Evolutionary conservation across 1,140 invertebrate species (phyloP).

Genomic region (Brachionus rubens): DNA sequence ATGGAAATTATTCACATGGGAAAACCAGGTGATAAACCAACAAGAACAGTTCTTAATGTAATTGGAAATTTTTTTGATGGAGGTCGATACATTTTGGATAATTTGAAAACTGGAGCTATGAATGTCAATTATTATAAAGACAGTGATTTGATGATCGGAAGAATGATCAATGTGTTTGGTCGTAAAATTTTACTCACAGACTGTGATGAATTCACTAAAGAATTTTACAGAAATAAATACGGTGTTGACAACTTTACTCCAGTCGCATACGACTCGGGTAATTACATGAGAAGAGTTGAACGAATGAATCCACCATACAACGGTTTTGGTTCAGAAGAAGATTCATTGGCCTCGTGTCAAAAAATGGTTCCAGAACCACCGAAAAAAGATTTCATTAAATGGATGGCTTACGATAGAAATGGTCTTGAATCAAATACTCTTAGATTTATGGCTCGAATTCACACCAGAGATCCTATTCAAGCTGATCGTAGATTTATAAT

Average conservation of each 20-base stretch:
- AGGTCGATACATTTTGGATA: constrained; percentile 65
- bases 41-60: constrained; percentile 70
- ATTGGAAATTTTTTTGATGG: constrained; percentile 65
- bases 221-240: constrained; percentile 63
- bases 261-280: constrained; percentile 12
- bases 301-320: constrained; percentile 59
- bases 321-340: constrained; percentile 61
- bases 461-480: constrained; percentile 70
- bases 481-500: constrained; percentile 73
- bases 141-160: constrained; percentile 68
- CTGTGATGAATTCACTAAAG: constrained; percentile 60
- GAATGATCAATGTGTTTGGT: constrained; percentile 58
- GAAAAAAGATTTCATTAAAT: constrained; percentile 59
- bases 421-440: constrained; percentile 74
- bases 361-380: constrained; percentile 59
- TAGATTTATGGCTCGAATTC: constrained; percentile 72
- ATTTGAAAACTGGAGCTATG: constrained; percentile 59
- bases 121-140: constrained; percentile 68
- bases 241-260: constrained; percentile 48
- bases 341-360: constrained; percentile 59
- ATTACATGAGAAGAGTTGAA: constrained; percentile 10
- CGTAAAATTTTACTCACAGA: constrained; percentile 57
- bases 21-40: constrained; percentile 65
- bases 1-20: constrained; percentile 61
- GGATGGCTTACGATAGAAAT: constrained; percentile 64